Conservation (phyloP, 2,797 vertebrate genomes). For the Acrocephalus scirpaceus region DNA sequence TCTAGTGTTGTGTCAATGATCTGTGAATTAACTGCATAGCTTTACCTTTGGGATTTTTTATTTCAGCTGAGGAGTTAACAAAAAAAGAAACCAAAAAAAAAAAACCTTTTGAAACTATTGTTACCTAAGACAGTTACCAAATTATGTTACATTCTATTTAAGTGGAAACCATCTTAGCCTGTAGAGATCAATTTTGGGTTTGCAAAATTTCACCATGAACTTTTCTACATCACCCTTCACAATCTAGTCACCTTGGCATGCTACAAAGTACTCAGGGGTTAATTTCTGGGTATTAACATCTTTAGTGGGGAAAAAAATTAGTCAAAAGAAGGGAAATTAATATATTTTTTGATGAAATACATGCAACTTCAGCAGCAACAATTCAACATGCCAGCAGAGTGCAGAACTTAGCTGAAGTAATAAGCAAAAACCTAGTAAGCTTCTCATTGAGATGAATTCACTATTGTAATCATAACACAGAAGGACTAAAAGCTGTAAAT, state of each 20-base stretch:
- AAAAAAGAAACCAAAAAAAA: neutral
- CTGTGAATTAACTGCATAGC: neutral
- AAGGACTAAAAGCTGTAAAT: neutral
- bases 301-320: neutral
- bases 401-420: neutral
- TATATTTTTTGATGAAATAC: neutral
- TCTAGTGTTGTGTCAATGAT: neutral
- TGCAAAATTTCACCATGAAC: neutral
- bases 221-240: neutral
- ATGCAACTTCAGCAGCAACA: neutral
- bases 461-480: neutral
- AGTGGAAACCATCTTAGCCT: neutral
- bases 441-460: neutral
- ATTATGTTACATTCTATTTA: neutral
- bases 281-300: neutral
- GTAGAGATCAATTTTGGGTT: neutral
- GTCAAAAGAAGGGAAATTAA: neutral
- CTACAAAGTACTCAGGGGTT: neutral
- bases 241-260: neutral
- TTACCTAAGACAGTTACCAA: neutral
- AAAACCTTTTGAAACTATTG: accelerated
- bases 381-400: neutral
- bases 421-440: neutral
- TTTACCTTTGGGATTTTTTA: neutral
- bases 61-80: neutral